Conservation (phyloP, 2,113 vertebrate species). For the Chloropsis hardwickii region DNA sequence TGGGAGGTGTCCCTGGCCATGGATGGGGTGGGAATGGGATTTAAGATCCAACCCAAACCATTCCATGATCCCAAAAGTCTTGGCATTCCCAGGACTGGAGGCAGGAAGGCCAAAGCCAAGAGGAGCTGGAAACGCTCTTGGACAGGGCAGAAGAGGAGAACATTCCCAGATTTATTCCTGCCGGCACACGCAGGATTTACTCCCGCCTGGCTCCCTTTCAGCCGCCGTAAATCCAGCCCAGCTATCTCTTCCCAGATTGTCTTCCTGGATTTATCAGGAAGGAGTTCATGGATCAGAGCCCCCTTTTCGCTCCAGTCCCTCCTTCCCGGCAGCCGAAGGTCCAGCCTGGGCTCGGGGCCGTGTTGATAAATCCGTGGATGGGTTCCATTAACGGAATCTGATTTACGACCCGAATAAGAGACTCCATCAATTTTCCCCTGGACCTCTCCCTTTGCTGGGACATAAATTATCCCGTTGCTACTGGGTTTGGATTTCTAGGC, state of each 20-base stretch:
- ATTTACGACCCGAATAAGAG: constrained; percentile 57
- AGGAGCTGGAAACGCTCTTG: background rate
- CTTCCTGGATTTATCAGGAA: constrained; percentile 50
- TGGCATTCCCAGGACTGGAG: background rate
- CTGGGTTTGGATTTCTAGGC: constrained; percentile 49
- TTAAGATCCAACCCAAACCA: background rate
- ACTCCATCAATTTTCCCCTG: constrained; percentile 47
- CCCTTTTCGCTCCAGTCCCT: background rate
- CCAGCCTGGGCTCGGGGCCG: background rate
- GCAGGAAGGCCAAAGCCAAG: background rate
- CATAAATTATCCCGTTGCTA: constrained; percentile 54
- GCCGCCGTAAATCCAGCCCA: constrained; percentile 13
- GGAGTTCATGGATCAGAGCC: background rate
- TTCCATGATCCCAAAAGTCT: fast-evolving
- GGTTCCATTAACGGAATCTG: constrained; percentile 38
- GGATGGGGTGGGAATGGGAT: fast-evolving
- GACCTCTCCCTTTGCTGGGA: background rate
- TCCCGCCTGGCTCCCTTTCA: constrained; percentile 11
- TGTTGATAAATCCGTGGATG: constrained; percentile 38
- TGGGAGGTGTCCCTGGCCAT: fast-evolving
- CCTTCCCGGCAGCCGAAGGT: background rate
- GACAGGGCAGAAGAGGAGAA: background rate
- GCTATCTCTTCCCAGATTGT: constrained; percentile 7
- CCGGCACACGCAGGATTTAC: constrained; percentile 13
- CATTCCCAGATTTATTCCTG: constrained; percentile 8